Conservation (phyloP, 1,140 invertebrate species). For the Drosophila tristis region DNA sequence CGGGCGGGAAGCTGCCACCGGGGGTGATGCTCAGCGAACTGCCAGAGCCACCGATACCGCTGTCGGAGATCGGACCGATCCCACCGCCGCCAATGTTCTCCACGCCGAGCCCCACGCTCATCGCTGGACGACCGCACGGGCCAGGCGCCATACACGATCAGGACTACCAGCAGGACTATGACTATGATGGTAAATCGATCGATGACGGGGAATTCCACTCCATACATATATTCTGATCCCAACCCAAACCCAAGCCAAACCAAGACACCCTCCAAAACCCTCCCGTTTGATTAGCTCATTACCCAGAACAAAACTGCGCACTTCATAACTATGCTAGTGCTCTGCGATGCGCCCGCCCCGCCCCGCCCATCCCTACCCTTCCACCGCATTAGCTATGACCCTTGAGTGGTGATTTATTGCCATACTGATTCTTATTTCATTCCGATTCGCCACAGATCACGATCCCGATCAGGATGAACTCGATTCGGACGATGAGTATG, state of each 20-base stretch:
- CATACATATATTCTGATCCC: too few relatives aligned
- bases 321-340: constrained; percentile 76
- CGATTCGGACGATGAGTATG: constrained; percentile 85
- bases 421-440: not conserved
- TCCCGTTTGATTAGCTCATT: constrained; percentile 45
- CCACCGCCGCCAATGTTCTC: constrained; percentile 98
- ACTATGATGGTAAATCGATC: constrained; percentile 88
- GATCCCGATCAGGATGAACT: constrained; percentile 85
- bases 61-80: constrained; percentile 97
- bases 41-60: constrained; percentile 94
- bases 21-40: constrained; percentile 91
- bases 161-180: constrained; percentile 85
- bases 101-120: constrained; percentile 91
- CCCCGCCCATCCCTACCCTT: not conserved
- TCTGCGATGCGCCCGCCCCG: not conserved
- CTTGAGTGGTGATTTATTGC: too few relatives aligned
- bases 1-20: constrained; percentile 72
- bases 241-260: constrained; percentile 38
- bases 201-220: too few relatives aligned
- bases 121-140: constrained; percentile 85
- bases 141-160: constrained; percentile 83
- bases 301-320: constrained; percentile 55
- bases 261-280: not conserved
- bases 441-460: constrained; percentile 60
- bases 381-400: not conserved